These are phyloP conservation scores for Drosophila neocordata DNA, from an alignment of 1,140 invertebrate species.

Conservation along the genomic window DNA sequence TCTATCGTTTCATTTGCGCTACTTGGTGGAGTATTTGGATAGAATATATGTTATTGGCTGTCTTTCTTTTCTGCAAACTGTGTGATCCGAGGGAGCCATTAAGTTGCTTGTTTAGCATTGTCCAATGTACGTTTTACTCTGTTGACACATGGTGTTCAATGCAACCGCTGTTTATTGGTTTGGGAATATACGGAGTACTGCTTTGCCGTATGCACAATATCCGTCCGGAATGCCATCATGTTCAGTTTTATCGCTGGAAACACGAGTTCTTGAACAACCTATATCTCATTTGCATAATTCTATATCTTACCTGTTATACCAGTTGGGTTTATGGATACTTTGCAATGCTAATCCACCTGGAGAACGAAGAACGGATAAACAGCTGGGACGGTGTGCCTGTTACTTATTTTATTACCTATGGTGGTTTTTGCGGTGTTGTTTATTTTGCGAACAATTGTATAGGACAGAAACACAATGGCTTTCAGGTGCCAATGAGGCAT, in stretches of 20 bases:
- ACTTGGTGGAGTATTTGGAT: conserved; percentile 2
- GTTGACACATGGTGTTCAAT: background rate
- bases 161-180: background rate
- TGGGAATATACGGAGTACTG: conserved; percentile 25
- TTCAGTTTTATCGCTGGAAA: background rate
- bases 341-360: background rate
- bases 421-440: conserved; percentile 20
- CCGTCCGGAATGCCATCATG: background rate
- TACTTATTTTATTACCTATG: background rate
- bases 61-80: conserved; percentile 20
- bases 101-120: background rate
- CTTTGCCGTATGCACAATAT: conserved; percentile 36
- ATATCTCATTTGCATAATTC: background rate
- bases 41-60: conserved; percentile 24
- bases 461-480: background rate
- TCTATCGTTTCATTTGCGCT: conserved; percentile 31
- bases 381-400: background rate
- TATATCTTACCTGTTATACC: conserved; percentile 1
- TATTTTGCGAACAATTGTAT: conserved; percentile 12
- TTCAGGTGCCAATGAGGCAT: conserved; percentile 7
- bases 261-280: conserved; percentile 14
- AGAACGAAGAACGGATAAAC: background rate
- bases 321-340: conserved; percentile 30
- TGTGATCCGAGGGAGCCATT: conserved; percentile 6
- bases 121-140: conserved; percentile 5